A percentile compares a stretch with the other conserved stretches of the same genome.
phyloP scores from a whole-genome alignment of 2,113 vertebrate genomes.

The Podiceps cristatus region DNA sequence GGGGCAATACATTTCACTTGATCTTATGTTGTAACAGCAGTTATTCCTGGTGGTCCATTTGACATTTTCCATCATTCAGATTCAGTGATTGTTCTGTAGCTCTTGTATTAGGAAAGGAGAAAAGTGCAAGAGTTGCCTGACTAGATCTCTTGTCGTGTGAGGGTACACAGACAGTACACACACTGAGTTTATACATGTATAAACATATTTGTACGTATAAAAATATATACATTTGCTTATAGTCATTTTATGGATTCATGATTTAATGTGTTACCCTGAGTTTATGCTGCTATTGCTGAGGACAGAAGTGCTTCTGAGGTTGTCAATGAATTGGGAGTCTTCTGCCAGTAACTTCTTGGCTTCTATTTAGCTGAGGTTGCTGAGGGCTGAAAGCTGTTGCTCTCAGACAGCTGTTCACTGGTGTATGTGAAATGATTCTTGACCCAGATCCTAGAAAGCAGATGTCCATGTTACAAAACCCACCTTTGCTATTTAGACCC shows the following conservation, averaged over 20 bases:
- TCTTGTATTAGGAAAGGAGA: not conserved
- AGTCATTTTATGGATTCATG: not conserved
- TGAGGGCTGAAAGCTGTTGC: not conserved
- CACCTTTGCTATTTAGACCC: not conserved
- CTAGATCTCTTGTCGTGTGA: not conserved
- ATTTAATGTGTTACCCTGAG: not conserved
- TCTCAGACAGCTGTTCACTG: not conserved
- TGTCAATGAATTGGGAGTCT: not conserved
- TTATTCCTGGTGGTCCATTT: not conserved
- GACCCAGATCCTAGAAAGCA: not conserved
- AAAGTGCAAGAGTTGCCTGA: not conserved
- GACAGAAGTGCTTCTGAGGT: not conserved
- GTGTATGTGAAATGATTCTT: not conserved
- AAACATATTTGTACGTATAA: not conserved
- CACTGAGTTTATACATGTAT: not conserved
- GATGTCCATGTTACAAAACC: not conserved
- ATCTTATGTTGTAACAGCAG: not conserved
- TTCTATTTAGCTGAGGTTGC: not conserved
- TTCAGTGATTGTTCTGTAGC: not conserved
- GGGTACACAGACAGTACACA: not conserved
- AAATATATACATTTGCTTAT: not conserved
- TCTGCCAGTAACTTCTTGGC: not conserved
- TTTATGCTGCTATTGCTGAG: not conserved
- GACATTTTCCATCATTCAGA: not conserved
- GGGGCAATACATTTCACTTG: not conserved